A percentile compares a stretch with the other conserved stretches of the same genome.
These are phyloP conservation scores for Furnarius figulus DNA, from an alignment of 2,113 vertebrate genomes.

Conservation along the genomic window DNA sequence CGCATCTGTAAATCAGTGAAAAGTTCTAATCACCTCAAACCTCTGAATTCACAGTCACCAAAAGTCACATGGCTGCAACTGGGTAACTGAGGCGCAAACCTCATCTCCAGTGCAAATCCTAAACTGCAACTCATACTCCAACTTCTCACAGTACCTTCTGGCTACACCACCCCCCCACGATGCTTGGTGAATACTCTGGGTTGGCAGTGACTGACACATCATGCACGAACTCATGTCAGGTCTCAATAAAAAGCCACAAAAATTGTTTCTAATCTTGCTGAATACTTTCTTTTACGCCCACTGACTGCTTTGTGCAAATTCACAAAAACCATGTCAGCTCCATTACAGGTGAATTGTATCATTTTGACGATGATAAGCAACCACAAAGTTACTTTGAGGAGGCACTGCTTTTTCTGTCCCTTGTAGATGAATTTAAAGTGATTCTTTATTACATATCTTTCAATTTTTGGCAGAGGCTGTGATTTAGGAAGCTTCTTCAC, in stretches of 20 bases:
- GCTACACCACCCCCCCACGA: not conserved
- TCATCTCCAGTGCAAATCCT: not conserved
- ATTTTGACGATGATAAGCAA: not conserved
- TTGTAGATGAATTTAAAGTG: not conserved
- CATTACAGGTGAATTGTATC: not conserved
- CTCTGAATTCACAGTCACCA: not conserved
- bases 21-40: not conserved
- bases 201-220: not conserved
- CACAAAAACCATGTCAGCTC: not conserved
- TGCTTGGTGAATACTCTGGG: not conserved
- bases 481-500: not conserved
- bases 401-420: not conserved
- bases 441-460: not conserved
- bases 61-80: rapidly evolving
- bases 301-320: not conserved
- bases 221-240: not conserved
- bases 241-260: not conserved
- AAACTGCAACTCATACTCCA: not conserved
- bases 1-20: not conserved
- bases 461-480: not conserved
- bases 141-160: not conserved
- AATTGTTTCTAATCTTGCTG: not conserved
- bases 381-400: not conserved
- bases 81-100: not conserved
- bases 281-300: not conserved